Evolutionary conservation across 2,888 invertebrate genomes (phyloP).

Genomic region (Smittia aterrima): DNA sequence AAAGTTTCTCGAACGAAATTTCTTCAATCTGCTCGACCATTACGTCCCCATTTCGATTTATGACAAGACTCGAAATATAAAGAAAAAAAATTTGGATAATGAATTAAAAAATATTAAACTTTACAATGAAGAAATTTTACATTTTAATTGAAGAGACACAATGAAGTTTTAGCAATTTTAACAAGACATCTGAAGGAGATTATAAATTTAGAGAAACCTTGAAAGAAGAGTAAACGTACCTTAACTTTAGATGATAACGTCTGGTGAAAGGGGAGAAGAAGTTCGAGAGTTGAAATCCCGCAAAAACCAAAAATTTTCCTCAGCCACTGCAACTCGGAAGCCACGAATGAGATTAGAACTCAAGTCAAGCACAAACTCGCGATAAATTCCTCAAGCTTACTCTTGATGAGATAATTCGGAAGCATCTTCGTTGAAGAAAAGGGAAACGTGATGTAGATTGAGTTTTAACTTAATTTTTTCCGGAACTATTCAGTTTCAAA

Average conservation of each 20-base stretch:
- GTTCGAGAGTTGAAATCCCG: background rate
- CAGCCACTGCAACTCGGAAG: background rate
- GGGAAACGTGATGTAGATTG: no score
- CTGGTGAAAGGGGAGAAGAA: background rate
- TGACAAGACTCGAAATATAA: no score
- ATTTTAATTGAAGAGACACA: background rate
- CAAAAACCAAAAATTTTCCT: background rate
- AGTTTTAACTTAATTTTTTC: no score
- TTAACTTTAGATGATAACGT: conserved; percentile 17
- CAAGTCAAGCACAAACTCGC: no score
- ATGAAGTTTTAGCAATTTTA: background rate
- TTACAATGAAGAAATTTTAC: background rate
- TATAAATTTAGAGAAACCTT: background rate
- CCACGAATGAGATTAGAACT: background rate
- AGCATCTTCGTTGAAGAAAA: no score
- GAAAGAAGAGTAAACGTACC: conserved; percentile 38
- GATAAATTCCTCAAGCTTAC: no score
- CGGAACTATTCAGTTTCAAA: no score
- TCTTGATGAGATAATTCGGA: no score
- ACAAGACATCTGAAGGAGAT: background rate
- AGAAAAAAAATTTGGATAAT: no score
- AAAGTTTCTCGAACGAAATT: background rate
- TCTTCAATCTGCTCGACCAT: background rate
- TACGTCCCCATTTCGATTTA: no score
- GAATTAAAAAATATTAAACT: background rate